These are phyloP conservation scores for Enteromius afrohamiltoni DNA, from an alignment of 2,797 vertebrate genomes.

Conservation along the genomic window DNA sequence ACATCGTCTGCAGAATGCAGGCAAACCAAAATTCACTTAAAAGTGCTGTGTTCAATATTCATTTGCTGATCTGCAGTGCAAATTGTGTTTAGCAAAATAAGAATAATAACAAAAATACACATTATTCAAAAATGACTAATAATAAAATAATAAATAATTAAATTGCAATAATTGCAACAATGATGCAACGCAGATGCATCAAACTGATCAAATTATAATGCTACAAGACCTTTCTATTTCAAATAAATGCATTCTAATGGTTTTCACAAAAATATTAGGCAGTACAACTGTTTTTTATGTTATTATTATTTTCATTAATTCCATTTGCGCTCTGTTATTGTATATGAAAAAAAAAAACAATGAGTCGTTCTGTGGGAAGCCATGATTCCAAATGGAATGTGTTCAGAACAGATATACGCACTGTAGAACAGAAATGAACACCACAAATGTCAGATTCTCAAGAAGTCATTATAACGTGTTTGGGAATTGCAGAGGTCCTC, in stretches of 20 bases:
- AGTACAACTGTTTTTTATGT: background rate
- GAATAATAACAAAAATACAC: background rate
- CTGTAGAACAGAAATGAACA: conserved; percentile 32
- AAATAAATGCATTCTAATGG: background rate
- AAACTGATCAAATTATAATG: background rate
- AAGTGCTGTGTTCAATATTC: background rate
- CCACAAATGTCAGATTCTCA: conserved; percentile 11
- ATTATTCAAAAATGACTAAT: background rate
- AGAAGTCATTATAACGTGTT: conserved; percentile 35
- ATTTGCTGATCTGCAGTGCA: background rate
- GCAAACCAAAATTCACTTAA: background rate
- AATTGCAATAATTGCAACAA: no score
- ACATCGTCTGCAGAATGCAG: background rate
- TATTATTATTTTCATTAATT: background rate
- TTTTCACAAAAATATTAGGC: background rate
- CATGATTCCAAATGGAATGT: conserved; percentile 10
- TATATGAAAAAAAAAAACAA: conserved; percentile 2
- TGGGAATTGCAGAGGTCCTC: conserved; percentile 27
- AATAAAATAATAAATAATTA: no score
- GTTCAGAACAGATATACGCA: background rate
- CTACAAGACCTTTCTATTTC: background rate
- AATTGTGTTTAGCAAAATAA: background rate
- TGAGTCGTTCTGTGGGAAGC: background rate
- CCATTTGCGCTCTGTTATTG: background rate
- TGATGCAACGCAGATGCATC: background rate